Evolutionary conservation across 2,888 invertebrate species (phyloP), one percentile per base, ranked within the genome.

Genomic region (Charanyca ferruginea): DNA sequence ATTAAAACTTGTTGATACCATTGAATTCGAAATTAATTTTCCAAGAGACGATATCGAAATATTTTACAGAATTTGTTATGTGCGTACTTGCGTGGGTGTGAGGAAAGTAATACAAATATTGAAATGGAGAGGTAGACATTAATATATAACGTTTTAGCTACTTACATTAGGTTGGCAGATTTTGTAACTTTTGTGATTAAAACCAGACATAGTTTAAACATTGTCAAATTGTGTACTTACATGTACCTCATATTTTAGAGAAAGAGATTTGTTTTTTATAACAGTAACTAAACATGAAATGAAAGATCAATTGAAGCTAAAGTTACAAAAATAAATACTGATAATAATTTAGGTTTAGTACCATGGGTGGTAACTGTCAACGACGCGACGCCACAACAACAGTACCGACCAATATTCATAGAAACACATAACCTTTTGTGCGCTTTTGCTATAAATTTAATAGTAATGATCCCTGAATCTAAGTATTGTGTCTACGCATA

Each of bases 361-460:
- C 55, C 11, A 48, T 60, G 60, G 65, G 60, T 60, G 54, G 60
- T 61, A 62, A 52, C 41, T 59, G 23, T 25, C 38, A 66, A 66
- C 48, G 22, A 75, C 2, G 49, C 48, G 22, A 75, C 2, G 49
- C 23, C 47, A 55, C 59, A 54, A 66, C 47, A 72, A 69, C 45
- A 73, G 51, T 53, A 62, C 47, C 32, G 9, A 11, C 32, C 20
- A 63, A 57, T 80, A 77, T 83, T 83, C 77, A 79, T 66, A 73
- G 73, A 69, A 80, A 61, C 68, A 68, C 66, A 66, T 49, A 69
- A 65, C 32, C 60, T 62, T 80, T 80, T 65, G 53, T 80, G 42
- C 61, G 25, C 49, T 73, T 67, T 83, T 80, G 78, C 66, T 67
- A 80, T 73, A 67, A 80, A 63, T 69, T 66, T 44, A 51, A 74